Conservation (phyloP, 2,888 invertebrate genomes). For the Lobophora halterata region DNA sequence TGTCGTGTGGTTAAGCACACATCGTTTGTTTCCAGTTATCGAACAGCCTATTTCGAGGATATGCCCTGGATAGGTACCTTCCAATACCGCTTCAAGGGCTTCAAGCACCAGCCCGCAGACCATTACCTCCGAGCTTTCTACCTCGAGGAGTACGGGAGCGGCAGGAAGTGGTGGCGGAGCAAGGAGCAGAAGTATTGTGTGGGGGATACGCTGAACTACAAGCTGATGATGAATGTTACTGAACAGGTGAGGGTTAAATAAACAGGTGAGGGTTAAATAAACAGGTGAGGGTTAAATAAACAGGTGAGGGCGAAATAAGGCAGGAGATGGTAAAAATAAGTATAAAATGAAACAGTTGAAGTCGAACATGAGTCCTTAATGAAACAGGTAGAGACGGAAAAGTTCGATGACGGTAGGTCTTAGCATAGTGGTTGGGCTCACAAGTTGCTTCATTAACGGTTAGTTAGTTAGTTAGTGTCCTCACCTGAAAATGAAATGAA, state of each 20-base stretch:
- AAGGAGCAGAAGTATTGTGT: constrained; percentile 73
- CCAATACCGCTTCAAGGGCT: constrained; percentile 94
- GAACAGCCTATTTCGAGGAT: constrained; percentile 94
- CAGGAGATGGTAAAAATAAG: no score
- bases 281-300: not conserved
- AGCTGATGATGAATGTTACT: constrained; percentile 83
- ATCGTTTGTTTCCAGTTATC: constrained; percentile 66
- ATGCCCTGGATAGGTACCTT: constrained; percentile 92
- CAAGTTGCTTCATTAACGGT: no score
- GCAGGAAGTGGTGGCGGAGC: constrained; percentile 30
- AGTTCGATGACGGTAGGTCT: no score
- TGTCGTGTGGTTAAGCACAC: no score
- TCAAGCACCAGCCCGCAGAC: constrained; percentile 90
- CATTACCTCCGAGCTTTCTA: constrained; percentile 94
- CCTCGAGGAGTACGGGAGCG: constrained; percentile 75
- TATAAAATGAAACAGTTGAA: no score
- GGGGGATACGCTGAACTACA: constrained; percentile 86
- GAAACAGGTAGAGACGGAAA: no score
- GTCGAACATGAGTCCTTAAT: no score
- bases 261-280: not conserved
- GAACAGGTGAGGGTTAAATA: constrained; percentile 78
- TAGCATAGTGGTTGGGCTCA: no score
- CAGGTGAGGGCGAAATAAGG: not conserved
- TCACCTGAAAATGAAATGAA: no score
- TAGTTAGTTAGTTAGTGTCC: no score